A percentile compares a stretch with the other conserved stretches of the same genome.
phyloP scores from a whole-genome alignment of 2,113 vertebrate genomes.

The Nyctereutes procyonoides region DNA sequence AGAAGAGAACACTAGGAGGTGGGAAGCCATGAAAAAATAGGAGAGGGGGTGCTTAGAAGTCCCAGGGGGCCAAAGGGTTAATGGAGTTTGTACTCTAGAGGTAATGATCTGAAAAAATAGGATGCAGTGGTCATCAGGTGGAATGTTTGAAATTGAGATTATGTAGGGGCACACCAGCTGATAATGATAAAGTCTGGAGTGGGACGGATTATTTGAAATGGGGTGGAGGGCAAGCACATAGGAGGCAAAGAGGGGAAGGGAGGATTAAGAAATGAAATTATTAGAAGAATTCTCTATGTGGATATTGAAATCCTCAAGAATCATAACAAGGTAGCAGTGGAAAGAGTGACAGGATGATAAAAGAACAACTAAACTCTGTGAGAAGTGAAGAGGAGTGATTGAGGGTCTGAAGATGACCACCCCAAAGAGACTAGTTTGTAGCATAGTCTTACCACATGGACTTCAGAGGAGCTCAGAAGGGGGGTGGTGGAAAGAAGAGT shows the following conservation, averaged over 20 bases:
- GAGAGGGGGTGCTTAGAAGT: not conserved
- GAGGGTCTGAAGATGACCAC: not conserved
- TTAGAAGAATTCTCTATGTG: not conserved
- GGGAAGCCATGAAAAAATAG: not conserved
- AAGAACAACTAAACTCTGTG: not conserved
- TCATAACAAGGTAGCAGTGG: not conserved
- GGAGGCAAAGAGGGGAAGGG: too few relatives aligned
- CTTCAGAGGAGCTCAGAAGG: not conserved
- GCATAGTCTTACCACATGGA: not conserved
- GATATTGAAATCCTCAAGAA: not conserved
- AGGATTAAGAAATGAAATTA: not conserved
- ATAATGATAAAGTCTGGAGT: not conserved
- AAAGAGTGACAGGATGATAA: not conserved
- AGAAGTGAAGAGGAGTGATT: not conserved
- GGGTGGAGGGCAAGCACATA: not conserved
- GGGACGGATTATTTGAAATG: not conserved
- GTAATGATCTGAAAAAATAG: not conserved
- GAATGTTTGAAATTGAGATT: not conserved
- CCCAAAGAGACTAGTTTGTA: not conserved
- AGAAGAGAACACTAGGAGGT: not conserved
- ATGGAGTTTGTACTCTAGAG: not conserved
- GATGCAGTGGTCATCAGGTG: not conserved
- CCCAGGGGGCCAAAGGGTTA: too few relatives aligned
- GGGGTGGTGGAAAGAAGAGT: not conserved
- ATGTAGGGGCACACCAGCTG: not conserved